These are phyloP conservation scores for Pristionchus entomophagus DNA, from an alignment of 2,888 invertebrate genomes.

Conservation along the genomic window DNA sequence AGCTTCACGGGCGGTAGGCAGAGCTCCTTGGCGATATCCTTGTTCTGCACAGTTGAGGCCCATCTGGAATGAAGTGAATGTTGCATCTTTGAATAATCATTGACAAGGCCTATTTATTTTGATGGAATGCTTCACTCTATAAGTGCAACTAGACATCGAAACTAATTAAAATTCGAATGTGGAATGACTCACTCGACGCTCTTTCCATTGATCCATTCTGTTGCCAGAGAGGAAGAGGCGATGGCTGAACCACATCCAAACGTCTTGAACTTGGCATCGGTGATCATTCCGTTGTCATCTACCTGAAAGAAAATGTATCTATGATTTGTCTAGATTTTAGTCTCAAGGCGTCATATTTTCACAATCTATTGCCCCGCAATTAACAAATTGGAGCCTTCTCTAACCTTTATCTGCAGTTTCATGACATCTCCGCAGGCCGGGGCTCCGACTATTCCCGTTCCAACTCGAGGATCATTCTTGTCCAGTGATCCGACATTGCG, in stretches of 20 bases:
- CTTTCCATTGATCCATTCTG: slow-evolving; percentile 95
- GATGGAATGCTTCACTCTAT: too few relatives aligned
- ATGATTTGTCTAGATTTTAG: neutral
- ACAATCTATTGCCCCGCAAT: neutral
- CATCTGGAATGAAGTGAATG: neutral
- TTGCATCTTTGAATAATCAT: too few relatives aligned
- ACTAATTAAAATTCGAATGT: neutral
- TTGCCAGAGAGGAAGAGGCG: slow-evolving; percentile 96
- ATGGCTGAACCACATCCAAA: slow-evolving; percentile 99
- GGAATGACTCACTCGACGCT: slow-evolving; percentile 56
- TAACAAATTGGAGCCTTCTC: neutral
- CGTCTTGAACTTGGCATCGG: slow-evolving; percentile 99
- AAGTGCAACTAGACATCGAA: neutral
- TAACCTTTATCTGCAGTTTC: slow-evolving; percentile 87
- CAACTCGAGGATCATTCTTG: slow-evolving; percentile 92
- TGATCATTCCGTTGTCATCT: slow-evolving; percentile 94
- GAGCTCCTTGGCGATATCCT: slow-evolving; percentile 95
- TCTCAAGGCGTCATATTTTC: too few relatives aligned
- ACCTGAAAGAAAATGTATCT: slow-evolving; percentile 82
- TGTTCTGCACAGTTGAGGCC: neutral
- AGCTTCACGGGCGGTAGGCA: slow-evolving; percentile 98
- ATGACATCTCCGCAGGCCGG: slow-evolving; percentile 99
- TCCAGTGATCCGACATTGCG: slow-evolving; percentile 97
- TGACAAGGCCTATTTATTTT: too few relatives aligned
- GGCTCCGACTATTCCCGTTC: slow-evolving; percentile 97